Evolutionary conservation across 2,113 vertebrate genomes (phyloP), one percentile per base, ranked within the genome.

Genomic region (Dendrocopos noguchii): DNA sequence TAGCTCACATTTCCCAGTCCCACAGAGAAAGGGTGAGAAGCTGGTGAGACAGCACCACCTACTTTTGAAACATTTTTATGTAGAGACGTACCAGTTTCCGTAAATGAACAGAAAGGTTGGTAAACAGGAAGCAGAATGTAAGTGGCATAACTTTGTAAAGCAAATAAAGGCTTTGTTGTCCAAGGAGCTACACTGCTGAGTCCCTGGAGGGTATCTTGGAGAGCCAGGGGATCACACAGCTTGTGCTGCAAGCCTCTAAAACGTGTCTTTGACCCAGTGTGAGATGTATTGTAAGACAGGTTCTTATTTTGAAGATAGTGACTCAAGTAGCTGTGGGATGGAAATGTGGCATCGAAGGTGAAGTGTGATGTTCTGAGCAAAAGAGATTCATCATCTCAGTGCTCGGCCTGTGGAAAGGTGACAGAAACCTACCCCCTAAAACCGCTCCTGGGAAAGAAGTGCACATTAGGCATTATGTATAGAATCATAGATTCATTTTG

Each of bases 11-110:
- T 55, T 68, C 4, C 88, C 78, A 15, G 1, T 18, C 64, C 67
- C 0, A 0, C 80, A 10, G 87, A 63, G 91, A 71, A 44, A 0
- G 34, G 61, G n/a, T 50, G 42, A 86, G 86, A 91, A 79, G 70
- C 66, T 89, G 93, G 79, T 17, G 55, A 80, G 55, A 89, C 67
- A 95, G 95, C 95, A 92, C 91, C 91, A 86, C 91, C 91, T 88
- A 21, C 86, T 94, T 93, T 65, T 47, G 84, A 87, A 93, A 87
- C 53, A 0, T 9, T 70, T 90, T 2, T 14, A 6, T 47, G 67
- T 74, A 19, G 50, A 88, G 20, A 53, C 71, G 5, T 46, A 8
- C 1, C 31, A 13, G 7, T 56, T 93, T 74, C 83, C 3, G 0
- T n/a, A 7, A 74, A 31, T 1, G 77, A 66, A 67, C 42, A 28